Evolutionary conservation across 2,113 vertebrate species (phyloP).

Genomic region (Protomyctophum bolini): DNA sequence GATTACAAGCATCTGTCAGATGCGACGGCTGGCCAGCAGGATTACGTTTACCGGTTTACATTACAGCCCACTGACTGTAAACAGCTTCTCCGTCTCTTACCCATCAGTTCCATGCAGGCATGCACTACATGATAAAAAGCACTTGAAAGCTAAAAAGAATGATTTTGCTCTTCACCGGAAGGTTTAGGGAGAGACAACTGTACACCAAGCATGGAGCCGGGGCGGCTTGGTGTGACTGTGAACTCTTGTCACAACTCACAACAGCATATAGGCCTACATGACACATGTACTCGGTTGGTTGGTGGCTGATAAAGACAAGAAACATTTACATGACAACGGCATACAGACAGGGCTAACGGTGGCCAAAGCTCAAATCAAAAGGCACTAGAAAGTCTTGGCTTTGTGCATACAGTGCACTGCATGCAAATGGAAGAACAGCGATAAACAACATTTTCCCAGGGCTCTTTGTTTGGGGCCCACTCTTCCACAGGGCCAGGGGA

Average conservation of each 20-base stretch:
- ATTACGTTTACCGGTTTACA: slow-evolving; percentile 29
- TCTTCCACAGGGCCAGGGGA: background rate
- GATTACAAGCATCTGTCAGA: slow-evolving; percentile 26
- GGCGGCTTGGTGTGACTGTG: slow-evolving; percentile 21
- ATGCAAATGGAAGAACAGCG: slow-evolving; percentile 44
- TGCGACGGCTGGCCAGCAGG: slow-evolving; percentile 27
- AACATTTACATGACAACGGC: slow-evolving; percentile 10
- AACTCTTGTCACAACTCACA: background rate
- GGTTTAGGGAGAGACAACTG: slow-evolving; percentile 21
- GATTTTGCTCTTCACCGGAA: slow-evolving; percentile 7
- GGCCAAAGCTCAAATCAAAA: slow-evolving; percentile 54
- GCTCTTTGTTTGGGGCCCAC: background rate
- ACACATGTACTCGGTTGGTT: background rate
- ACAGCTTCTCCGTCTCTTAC: slow-evolving; percentile 11
- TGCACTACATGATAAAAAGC: slow-evolving; percentile 46
- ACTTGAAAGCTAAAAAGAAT: slow-evolving; percentile 19
- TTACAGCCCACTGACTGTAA: slow-evolving; percentile 36
- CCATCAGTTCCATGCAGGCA: slow-evolving; percentile 56
- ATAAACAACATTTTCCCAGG: background rate
- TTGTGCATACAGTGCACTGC: slow-evolving; percentile 51
- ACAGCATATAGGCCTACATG: background rate
- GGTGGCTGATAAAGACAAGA: slow-evolving; percentile 6
- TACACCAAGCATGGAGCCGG: slow-evolving; percentile 38
- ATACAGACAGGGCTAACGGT: slow-evolving; percentile 7
- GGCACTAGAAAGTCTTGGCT: slow-evolving; percentile 62